phyloP scores from a whole-genome alignment of 2,113 vertebrate genomes.

The Dasyurus viverrinus region DNA sequence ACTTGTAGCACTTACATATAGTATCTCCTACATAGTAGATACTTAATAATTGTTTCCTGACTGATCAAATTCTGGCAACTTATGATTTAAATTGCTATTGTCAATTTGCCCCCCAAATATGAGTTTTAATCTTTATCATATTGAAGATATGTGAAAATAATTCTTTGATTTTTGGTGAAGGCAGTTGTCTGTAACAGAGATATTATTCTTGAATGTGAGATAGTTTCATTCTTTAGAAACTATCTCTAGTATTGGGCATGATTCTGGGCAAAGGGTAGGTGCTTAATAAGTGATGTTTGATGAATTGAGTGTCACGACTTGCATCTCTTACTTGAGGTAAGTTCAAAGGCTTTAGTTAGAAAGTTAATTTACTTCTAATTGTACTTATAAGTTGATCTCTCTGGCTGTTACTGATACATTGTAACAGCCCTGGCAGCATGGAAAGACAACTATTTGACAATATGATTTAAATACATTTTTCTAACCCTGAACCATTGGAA shows the following conservation, averaged over 20 bases:
- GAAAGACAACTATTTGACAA: neutral
- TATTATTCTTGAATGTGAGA: neutral
- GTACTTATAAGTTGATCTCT: neutral
- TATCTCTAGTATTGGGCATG: neutral
- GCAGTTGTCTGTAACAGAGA: neutral
- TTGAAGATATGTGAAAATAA: neutral
- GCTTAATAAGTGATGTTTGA: neutral
- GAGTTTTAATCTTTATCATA: neutral
- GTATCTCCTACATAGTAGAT: neutral
- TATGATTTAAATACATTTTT: neutral
- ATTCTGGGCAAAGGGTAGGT: neutral
- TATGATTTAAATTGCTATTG: neutral
- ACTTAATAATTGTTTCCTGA: neutral
- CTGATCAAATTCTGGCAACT: neutral
- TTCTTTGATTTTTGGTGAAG: neutral
- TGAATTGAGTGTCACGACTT: neutral
- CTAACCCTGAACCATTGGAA: neutral
- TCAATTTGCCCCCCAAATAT: neutral
- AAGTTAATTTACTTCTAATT: neutral
- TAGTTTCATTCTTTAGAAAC: neutral
- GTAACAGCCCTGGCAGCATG: neutral
- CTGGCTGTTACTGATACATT: neutral
- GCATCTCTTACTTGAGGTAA: neutral
- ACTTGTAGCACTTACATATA: neutral
- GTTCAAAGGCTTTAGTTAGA: neutral